Evolutionary conservation across 92 coral and sea anemone species (phyloP).

Genomic region (Porites lobata): DNA sequence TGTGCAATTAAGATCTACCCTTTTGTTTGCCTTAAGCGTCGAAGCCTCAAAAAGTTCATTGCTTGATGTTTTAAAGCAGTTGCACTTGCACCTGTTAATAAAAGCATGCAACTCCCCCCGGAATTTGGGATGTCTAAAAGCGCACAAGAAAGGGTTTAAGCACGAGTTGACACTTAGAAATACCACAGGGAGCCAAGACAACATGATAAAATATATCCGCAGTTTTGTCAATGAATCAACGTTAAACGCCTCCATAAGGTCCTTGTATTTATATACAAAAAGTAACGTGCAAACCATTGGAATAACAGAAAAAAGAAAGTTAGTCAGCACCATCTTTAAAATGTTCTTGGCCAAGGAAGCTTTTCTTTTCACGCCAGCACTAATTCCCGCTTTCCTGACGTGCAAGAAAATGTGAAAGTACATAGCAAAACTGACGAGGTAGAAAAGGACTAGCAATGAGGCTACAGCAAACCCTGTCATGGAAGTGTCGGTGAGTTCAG

Average conservation of each 20-base stretch:
- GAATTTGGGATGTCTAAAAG: conserved; percentile 76
- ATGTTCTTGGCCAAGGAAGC: conserved; percentile 74
- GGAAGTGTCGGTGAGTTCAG: conserved; percentile 17
- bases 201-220: conserved; percentile 44
- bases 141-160: conserved; percentile 76
- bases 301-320: conserved; percentile 57
- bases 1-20: conserved; percentile 18
- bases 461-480: conserved; percentile 44
- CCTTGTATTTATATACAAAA: conserved; percentile 47
- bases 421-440: conserved; percentile 43
- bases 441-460: conserved; percentile 50
- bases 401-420: conserved; percentile 62
- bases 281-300: conserved; percentile 67
- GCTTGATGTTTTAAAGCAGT: not conserved
- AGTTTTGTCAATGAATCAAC: conserved; percentile 40
- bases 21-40: conserved; percentile 2
- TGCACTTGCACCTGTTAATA: conserved; percentile 4
- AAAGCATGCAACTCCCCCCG: conserved; percentile 1
- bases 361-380: conserved; percentile 71
- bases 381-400: conserved; percentile 43
- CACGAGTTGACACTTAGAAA: conserved; percentile 71
- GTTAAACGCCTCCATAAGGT: conserved; percentile 12
- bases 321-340: conserved; percentile 64
- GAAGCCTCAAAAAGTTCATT: conserved; percentile 1
- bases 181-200: conserved; percentile 74